Evolutionary conservation across 2,113 vertebrate species (phyloP), one percentile per base, ranked within the genome.

Genomic region (Amazona guildingii): DNA sequence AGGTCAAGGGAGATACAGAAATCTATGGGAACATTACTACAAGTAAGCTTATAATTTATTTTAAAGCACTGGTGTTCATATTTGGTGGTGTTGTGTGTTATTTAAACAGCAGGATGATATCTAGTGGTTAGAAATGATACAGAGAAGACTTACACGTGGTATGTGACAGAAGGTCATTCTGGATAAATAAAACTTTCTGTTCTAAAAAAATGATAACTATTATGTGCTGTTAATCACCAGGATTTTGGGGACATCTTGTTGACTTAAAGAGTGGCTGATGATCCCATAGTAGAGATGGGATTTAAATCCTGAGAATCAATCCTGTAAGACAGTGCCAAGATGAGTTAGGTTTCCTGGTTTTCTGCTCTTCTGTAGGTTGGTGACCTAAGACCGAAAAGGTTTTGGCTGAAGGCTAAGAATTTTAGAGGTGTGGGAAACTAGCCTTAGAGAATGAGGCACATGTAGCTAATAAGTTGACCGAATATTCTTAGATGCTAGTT

Each of bases 1-100:
- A 52, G 99, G 99, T 92, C 99, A 99, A 97, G 99, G 99, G 83
- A 98, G 99, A 96, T 99, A 99, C 97, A 98, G 99, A 98, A 99
- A 99, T 97, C 98, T 99, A 27, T 99, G 99, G 99, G 99, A 99
- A 74, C 99, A 99, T 96, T 99, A 99, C 97, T 99, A 99, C 98
- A 99, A 99, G 99, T 99, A 98, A 99, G 99, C 98, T 43, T 88
- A 8, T 86, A 10, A 43, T 68, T 95, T 83, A 44, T 73, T 94
- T 59, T 83, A 43, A 90, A 92, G 69, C n/a, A 49, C 16, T 96
- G 63, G 41, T 90, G 16, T 92, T 89, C 62, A 5, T 41, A 66
- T 61, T 74, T 81, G 21, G 49, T 88, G 15, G 35, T 23, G 4
- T 78, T 79, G 6, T 43, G 61, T 7, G 1, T 62, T 83, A 69